phyloP scores from a whole-genome alignment of 1,140 invertebrate genomes.

The Arion vulgaris region DNA sequence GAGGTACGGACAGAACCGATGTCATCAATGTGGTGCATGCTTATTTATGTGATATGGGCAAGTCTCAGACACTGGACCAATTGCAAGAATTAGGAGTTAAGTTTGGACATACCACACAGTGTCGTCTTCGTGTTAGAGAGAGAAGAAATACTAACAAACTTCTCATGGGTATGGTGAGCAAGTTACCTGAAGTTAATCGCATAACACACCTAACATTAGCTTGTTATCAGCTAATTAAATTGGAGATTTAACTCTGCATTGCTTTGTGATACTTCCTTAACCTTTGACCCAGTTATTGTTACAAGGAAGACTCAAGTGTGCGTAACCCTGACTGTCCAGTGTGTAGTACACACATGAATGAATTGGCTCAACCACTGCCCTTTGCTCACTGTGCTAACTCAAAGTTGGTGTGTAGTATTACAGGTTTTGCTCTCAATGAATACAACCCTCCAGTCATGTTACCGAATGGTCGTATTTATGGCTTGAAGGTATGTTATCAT shows the following conservation, averaged over 20 bases:
- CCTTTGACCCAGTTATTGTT: constrained; percentile 71
- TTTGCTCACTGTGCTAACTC: constrained; percentile 96
- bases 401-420: constrained; percentile 91
- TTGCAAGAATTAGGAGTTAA: too few species aligned
- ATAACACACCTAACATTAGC: too few species aligned
- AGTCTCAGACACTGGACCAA: too few species aligned
- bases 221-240: too few species aligned
- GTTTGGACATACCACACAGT: too few species aligned
- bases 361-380: constrained; percentile 86
- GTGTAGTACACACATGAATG: constrained; percentile 80
- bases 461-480: constrained; percentile 98
- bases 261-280: neutral
- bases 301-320: constrained; percentile 67
- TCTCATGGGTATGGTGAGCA: too few species aligned
- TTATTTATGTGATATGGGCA: too few species aligned
- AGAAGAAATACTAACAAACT: too few species aligned
- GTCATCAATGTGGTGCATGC: too few species aligned
- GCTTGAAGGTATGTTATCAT: constrained; percentile 83
- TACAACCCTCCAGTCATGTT: constrained; percentile 98
- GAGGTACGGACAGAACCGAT: too few species aligned
- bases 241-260: neutral
- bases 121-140: too few species aligned
- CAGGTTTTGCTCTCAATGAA: constrained; percentile 94
- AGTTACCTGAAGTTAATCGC: too few species aligned
- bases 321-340: constrained; percentile 92